Percentiles rank a stretch among this genome's conserved stretches.
Evolutionary conservation across 2,113 vertebrate species (phyloP).

Genomic region (Micronycteris hirsuta): DNA sequence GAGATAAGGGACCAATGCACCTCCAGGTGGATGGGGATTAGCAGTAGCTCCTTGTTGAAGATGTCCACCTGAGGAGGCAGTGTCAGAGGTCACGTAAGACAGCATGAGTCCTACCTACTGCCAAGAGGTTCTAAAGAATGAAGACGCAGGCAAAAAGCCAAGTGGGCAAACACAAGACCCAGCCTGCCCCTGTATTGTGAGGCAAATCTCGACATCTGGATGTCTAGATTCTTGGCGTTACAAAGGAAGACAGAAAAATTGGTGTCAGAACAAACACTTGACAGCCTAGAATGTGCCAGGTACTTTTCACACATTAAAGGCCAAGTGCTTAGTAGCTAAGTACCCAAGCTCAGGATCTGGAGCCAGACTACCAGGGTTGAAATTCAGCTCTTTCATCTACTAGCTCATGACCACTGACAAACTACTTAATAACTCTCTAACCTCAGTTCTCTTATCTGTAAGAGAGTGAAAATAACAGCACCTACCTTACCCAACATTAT

Average conservation of each 20-base stretch:
- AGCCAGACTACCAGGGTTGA: background rate
- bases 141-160: background rate
- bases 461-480: background rate
- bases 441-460: background rate
- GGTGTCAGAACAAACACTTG: background rate
- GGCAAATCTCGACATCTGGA: background rate
- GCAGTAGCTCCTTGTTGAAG: conserved; percentile 91
- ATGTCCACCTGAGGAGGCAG: conserved; percentile 87
- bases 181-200: background rate
- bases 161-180: background rate
- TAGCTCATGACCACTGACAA: background rate
- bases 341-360: background rate
- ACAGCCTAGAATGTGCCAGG: background rate
- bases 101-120: background rate
- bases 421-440: background rate
- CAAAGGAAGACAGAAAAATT: background rate
- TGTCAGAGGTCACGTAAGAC: background rate
- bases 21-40: conserved; percentile 94
- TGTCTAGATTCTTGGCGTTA: background rate
- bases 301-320: background rate
- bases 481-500: background rate
- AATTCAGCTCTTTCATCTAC: background rate
- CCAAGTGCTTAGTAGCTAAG: background rate
- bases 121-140: background rate
- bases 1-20: conserved; percentile 95